Evolutionary conservation across 2,888 invertebrate genomes (phyloP), one percentile per base, ranked within the genome.

Genomic region (Petrolisthes manimaculis): DNA sequence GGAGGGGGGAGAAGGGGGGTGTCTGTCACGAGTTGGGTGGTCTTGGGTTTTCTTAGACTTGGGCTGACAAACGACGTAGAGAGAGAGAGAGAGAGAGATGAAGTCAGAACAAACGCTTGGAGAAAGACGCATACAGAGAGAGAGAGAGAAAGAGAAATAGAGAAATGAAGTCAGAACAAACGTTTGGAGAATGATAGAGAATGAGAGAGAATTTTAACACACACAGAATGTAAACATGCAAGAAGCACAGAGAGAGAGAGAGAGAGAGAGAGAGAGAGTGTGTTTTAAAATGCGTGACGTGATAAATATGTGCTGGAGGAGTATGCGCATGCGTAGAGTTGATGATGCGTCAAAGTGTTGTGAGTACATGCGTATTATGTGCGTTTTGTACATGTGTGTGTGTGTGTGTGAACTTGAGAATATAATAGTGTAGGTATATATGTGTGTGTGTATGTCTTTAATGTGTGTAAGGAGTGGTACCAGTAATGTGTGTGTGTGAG

Each of bases 381-480:
- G n/a, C n/a, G n/a, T n/a, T n/a, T n/a, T n/a, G n/a, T n/a, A n/a
- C n/a, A n/a, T n/a, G n/a, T n/a, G n/a, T n/a, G n/a, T n/a, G n/a
- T n/a, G n/a, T 37, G 53, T 80, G 53, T 80, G 8, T 80, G 18
- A 9, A n/a, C 37, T n/a, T 53, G 8, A 5, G 55, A 5, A 53
- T 80, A 37, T 14, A n/a, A 14, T 4, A 4, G 55, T 80, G 80
- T 18, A n/a, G 4, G 51, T n/a, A 37, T 18, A 37, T 55, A 18
- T 54, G 80, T 80, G 80, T 80, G 80, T 80, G 51, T 54, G 80
- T 75, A 24, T 75, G 75, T 24, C 21, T 24, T 8, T 21, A n/a
- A 6, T 75, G 61, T 61, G 61, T 61, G 61, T 9, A 14, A 61
- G 61, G 61, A 61, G 61, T 8, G 14, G 61, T 61, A 61, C 14